These are phyloP conservation scores for Gopherus flavomarginatus DNA, from an alignment of 2,113 vertebrate species.

Conservation along the genomic window DNA sequence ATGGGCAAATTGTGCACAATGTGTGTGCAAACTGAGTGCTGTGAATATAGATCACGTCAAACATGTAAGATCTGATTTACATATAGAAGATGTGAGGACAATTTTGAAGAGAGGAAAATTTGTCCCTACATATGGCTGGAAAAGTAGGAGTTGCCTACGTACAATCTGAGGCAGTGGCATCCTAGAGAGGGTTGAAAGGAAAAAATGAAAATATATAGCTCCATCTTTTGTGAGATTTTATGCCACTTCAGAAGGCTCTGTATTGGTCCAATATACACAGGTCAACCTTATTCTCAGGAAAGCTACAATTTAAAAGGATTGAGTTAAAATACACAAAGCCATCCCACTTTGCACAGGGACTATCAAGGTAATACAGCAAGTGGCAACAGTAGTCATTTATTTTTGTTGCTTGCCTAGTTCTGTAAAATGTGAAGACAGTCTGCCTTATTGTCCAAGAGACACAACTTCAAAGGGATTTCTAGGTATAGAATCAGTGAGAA, in stretches of 20 bases:
- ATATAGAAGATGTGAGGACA: background rate
- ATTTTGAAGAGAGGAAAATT: background rate
- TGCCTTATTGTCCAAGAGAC: background rate
- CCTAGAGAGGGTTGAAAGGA: background rate
- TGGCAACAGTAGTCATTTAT: accelerated
- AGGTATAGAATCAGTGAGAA: background rate
- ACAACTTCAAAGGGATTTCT: background rate
- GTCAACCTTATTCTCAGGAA: background rate
- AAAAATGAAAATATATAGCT: background rate
- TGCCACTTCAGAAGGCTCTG: background rate
- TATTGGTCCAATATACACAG: background rate
- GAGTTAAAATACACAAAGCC: background rate
- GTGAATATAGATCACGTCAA: background rate
- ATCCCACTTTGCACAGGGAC: background rate
- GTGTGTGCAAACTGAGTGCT: accelerated
- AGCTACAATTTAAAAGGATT: background rate
- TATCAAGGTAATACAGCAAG: background rate
- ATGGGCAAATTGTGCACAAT: background rate
- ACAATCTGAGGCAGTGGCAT: background rate
- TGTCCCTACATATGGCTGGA: background rate
- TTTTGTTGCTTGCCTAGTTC: background rate
- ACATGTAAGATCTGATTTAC: background rate
- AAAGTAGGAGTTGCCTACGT: background rate
- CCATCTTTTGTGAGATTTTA: background rate
- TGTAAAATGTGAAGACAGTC: background rate